Evolutionary conservation across 2,797 vertebrate genomes (phyloP), one percentile per base, ranked within the genome.

Genomic region (Glossophaga mutica): DNA sequence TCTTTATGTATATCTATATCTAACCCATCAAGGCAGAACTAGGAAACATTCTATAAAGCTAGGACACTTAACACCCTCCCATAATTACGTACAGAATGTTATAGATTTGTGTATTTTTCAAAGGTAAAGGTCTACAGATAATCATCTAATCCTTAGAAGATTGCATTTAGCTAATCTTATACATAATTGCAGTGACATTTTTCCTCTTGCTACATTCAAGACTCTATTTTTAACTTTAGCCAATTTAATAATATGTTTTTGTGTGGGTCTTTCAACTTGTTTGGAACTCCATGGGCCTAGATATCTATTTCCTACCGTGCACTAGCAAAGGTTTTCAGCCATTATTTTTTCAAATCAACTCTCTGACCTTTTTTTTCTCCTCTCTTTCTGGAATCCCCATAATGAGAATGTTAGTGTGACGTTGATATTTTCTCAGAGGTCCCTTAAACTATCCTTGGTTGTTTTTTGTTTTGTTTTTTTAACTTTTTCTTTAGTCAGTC

Each of bases 51-150:
- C 22, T 91, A 1, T 81, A 85, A 95, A 34, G 59, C 34, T 65
- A 39, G 6, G n/a, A 2, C 32, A 78, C 65, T 84, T 34, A 32
- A 39, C 9, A 2, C 4, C 44, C 73, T 21, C n/a, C 24, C n/a
- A 15, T 82, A 73, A 88, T 57, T 70, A 3, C 26, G 42, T 74
- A 14, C 39, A 26, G 37, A 37, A 19, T 74, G 55, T 59, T 95
- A 5, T 55, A 73, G 19, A 14, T 95, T 94, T 57, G 6, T 87
- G 3, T 62, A 34, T 84, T 95, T 95, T 94, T 95, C 85, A 78
- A 26, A 74, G 4, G 26, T 70, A 92, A 87, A 62, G 16, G 3
- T 74, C 48, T 18, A 67, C 29, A 46, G 3, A 11, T 93, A 2
- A 55, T 77, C 14, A 59, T 86, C 55, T 68, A 42, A 74, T 74